Conservation (phyloP, 2,113 vertebrate species). For the Fregata magnificens region DNA sequence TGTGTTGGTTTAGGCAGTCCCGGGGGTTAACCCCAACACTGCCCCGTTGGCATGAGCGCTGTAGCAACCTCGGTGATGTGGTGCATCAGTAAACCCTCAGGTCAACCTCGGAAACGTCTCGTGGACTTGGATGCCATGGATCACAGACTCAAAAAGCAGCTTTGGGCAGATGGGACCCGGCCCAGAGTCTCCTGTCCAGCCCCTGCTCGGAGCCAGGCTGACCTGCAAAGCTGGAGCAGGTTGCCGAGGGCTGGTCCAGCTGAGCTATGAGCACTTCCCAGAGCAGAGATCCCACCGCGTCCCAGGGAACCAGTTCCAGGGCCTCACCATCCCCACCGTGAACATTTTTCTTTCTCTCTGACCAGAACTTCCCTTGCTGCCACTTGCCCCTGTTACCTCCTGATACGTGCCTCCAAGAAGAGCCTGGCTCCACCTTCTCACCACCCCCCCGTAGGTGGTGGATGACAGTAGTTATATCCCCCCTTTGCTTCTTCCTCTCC, state of each 20-base stretch:
- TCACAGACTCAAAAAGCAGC: not conserved
- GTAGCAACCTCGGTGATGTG: not conserved
- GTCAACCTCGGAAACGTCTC: not conserved
- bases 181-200: not conserved
- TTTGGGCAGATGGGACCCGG: not conserved
- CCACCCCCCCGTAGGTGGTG: rapidly evolving
- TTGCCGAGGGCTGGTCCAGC: not conserved
- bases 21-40: not conserved
- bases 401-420: not conserved
- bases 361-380: not conserved
- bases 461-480: not conserved
- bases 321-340: not conserved
- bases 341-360: not conserved
- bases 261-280: not conserved
- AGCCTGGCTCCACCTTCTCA: not conserved
- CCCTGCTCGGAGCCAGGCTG: not conserved
- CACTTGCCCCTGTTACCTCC: not conserved
- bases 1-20: not conserved
- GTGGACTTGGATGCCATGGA: rapidly evolving
- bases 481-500: not conserved
- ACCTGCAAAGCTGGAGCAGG: not conserved
- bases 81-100: not conserved
- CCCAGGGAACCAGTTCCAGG: not conserved
- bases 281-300: not conserved
- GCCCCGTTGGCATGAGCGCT: not conserved